Evolutionary conservation across 2,888 invertebrate genomes (phyloP).

Genomic region (Standfussiana lucernea): DNA sequence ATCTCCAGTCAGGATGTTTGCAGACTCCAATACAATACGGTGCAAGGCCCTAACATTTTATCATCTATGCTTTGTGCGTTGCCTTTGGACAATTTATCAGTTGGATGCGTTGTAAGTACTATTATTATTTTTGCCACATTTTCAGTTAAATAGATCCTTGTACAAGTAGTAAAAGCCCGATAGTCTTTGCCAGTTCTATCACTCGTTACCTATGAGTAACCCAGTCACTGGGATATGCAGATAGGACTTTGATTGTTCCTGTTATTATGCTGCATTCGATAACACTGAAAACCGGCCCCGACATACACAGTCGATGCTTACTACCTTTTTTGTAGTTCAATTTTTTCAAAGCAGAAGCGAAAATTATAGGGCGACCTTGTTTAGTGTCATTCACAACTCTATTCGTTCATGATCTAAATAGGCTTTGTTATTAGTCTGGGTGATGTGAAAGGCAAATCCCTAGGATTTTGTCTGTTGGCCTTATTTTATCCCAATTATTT

Average conservation of each 20-base stretch:
- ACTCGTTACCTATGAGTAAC: not conserved
- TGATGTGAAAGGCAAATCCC: conserved; percentile 27
- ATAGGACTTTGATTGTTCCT: not conserved
- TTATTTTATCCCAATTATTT: conserved; percentile 54
- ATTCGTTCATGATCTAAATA: not conserved
- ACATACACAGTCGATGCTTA: too few relatives aligned
- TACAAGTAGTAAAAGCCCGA: not conserved
- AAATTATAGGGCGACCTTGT: not conserved
- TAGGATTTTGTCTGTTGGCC: conserved; percentile 19
- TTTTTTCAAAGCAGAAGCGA: not conserved
- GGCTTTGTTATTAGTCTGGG: conserved; percentile 6
- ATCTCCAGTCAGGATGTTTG: conserved; percentile 75
- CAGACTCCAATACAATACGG: conserved; percentile 66
- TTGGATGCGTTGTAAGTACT: conserved; percentile 78
- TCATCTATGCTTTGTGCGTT: conserved; percentile 78
- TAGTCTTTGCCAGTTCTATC: not conserved
- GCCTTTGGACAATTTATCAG: conserved; percentile 72
- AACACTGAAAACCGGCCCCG: not conserved
- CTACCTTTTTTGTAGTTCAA: not conserved
- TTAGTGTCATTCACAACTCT: not conserved
- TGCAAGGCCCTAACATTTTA: conserved; percentile 68
- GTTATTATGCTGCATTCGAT: not conserved
- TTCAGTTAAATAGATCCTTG: not conserved
- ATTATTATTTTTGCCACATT: not conserved
- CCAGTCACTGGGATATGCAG: not conserved